These are phyloP conservation scores for Drosophila melanosoma DNA, from an alignment of 2,888 invertebrate species.

Conservation along the genomic window DNA sequence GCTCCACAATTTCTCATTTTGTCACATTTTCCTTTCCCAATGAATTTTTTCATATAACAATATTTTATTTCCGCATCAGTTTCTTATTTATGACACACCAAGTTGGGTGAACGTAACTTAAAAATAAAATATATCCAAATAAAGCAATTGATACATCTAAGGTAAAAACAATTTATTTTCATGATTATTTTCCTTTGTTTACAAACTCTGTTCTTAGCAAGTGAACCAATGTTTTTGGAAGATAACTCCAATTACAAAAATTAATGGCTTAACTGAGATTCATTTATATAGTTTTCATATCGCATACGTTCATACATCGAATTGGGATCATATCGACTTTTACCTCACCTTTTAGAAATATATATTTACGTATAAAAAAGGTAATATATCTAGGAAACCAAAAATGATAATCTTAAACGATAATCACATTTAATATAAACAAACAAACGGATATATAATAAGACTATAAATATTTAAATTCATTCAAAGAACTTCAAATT, in stretches of 20 bases:
- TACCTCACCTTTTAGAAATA: background rate
- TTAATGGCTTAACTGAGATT: background rate
- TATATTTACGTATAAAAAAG: background rate
- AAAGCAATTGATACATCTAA: background rate
- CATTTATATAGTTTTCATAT: background rate
- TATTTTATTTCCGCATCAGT: background rate
- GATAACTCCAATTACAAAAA: background rate
- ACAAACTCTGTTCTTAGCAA: background rate
- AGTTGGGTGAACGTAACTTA: background rate
- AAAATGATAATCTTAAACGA: background rate
- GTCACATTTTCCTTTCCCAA: constrained; percentile 34
- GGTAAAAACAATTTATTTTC: background rate
- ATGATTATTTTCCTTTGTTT: background rate
- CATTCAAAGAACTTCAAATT: background rate
- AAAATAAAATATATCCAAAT: background rate
- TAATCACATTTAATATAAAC: background rate
- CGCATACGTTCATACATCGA: background rate
- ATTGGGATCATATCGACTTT: background rate
- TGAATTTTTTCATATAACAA: background rate
- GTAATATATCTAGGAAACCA: background rate
- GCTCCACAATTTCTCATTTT: constrained; percentile 39
- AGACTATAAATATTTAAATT: background rate
- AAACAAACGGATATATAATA: background rate
- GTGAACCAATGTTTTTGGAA: background rate
- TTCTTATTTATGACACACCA: background rate